Base-by-base conservation (phyloP, 2,888 invertebrate species). In the Gandaritis pyraliata region DNA sequence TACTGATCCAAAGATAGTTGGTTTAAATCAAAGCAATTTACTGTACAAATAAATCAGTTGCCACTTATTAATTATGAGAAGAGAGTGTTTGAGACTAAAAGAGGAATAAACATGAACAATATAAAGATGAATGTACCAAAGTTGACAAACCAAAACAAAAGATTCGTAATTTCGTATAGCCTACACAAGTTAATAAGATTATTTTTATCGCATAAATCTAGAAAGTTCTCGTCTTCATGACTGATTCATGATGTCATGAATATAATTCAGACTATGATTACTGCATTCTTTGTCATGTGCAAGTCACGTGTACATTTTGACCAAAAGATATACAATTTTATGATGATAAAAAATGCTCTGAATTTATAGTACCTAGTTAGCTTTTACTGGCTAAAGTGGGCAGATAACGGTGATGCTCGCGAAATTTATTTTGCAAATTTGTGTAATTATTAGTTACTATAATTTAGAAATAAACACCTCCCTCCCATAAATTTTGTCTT, bases 321-420 rank as follows among this genome's bases (percentile, higher is more conserved):
- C 64, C 53, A 39, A 65, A 66, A 61, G 64, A 70, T 66, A 56
- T 46, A 51, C 61, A 59, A 59, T 55, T 58, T 53, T 62, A 52
- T 16, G 58, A 36, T 13, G 53, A 61, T 64, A 64, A 63, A 36
- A 67, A 66, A 65, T 66, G 68, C 47, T 68, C 57, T 64, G 70
- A 70, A 70, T 70, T 62, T 67, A 68, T 66, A 70, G 66, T 70
- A 58, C 70, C 68, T 70, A 61, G 49, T 70, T 70, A 68, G 30
- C 47, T 63, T 63, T 66, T 58, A 61, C 58, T 67, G 18, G 38
- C 23, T 23, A 53, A 48, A 62, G 66, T 69, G 69, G 69, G 65
- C 43, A 62, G 65, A 62, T 50, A 62, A 53, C 62, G 53, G 66
- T 61, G 23, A 39, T 54, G 38, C 48, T 61, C 30, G 29, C 55